Evolutionary conservation across 1,140 invertebrate genomes (phyloP), one percentile per base, ranked within the genome.

Genomic region (Solen grandis): DNA sequence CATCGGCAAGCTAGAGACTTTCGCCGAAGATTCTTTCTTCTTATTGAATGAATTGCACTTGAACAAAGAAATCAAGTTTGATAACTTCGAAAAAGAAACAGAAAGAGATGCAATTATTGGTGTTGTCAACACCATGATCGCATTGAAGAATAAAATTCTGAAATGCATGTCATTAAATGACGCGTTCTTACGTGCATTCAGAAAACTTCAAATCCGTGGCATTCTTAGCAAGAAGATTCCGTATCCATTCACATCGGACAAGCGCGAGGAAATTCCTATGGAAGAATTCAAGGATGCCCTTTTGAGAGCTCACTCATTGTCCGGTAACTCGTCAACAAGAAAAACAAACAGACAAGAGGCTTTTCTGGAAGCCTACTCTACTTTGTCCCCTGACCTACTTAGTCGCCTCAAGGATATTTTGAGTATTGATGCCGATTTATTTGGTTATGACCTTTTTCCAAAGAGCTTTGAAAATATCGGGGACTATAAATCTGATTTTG

Each of bases 1-100:
- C 62, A 77, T 89, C 8, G 89, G 89, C 13, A 90, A 89, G 52
- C 59, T 89, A 36, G 89, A 90, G 70, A 88, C 86, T 13, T 86
- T 88, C 68, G 77, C 82, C 77, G 79, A 87, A 16, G 89, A 90
- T 57, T 83, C 85, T 0, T 69, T 85, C 27, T 87, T 84, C 22
- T 78, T 90, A 1, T 52, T 87, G 25, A 83, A 85, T 36, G 79
- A 85, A 72, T 62, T 88, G 3, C 84, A 88, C 16, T 74, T 83
- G 35, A 83, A 88, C 41, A 52, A 84, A 60, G 68, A 84, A 55
- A 76, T 84, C 5, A 68, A 84, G 19, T 84, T 88, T 59, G 62
- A 54, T 27, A 35, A 84, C 36, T 88, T 87, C 74, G 65, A 84
- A 62, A 76, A 74, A 2, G 81, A 86, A 66, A 83, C 87, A 3